Evolutionary conservation across 2,888 invertebrate genomes (phyloP).

Genomic region (Mechanitis messenoides): DNA sequence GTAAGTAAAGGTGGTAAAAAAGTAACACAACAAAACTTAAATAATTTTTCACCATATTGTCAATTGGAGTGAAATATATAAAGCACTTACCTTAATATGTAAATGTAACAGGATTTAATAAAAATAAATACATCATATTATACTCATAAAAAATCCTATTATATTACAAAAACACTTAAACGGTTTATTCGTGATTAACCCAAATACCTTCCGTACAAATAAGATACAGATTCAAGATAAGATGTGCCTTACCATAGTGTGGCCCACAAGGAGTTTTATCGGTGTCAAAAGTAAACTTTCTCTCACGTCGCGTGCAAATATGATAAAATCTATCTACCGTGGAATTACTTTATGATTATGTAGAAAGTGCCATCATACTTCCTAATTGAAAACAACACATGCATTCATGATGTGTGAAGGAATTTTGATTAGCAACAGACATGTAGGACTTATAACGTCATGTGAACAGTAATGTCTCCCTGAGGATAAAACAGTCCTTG

Average conservation of each 20-base stretch:
- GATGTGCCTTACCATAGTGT: constrained; percentile 15
- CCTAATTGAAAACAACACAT: constrained; percentile 2
- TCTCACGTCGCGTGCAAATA: constrained; percentile 41
- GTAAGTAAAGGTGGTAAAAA: no score
- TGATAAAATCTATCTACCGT: constrained; percentile 27
- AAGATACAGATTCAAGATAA: constrained; percentile 13
- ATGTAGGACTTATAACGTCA: no score
- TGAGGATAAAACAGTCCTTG: no score
- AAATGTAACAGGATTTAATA: no score
- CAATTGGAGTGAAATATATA: no score
- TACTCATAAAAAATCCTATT: not conserved
- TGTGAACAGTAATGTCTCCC: no score
- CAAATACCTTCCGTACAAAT: not conserved
- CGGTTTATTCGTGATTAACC: constrained; percentile 14
- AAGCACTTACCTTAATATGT: no score
- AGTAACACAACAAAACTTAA: no score
- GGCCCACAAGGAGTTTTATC: constrained; percentile 30
- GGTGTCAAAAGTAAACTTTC: constrained; percentile 43
- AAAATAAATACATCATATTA: no score
- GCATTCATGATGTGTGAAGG: no score
- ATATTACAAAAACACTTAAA: not conserved
- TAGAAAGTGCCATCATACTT: constrained; percentile 19
- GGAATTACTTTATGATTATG: constrained; percentile 14
- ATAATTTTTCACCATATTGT: no score
- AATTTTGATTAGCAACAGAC: no score